These are phyloP conservation scores for Acanthococcus lagerstroemiae DNA, from an alignment of 2,888 invertebrate genomes.

Conservation along the genomic window DNA sequence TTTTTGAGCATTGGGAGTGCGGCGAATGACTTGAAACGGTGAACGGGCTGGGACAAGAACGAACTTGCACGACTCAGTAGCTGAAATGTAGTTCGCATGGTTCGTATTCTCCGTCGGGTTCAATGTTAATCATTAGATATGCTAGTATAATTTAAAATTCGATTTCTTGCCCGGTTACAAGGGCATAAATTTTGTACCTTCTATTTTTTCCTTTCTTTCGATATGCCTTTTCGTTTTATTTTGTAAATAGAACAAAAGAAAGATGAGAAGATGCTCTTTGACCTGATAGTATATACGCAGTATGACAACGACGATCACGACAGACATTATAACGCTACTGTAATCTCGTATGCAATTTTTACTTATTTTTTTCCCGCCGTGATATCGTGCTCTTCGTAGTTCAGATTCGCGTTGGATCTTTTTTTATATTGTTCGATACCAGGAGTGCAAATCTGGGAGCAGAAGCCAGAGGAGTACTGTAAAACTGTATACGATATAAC, in stretches of 20 bases:
- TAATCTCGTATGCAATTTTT: constrained; percentile 26
- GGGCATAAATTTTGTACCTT: constrained; percentile 6
- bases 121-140: background rate
- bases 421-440: too few species aligned
- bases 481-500: too few species aligned
- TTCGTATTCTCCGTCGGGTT: background rate
- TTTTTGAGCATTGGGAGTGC: too few species aligned
- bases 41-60: too few species aligned
- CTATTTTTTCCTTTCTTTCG: background rate
- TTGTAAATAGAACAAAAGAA: constrained; percentile 25
- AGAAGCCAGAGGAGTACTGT: too few species aligned
- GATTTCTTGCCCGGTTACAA: constrained; percentile 15
- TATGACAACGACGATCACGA: constrained; percentile 27
- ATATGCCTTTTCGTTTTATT: background rate
- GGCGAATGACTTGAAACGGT: too few species aligned
- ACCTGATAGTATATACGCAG: constrained; percentile 18
- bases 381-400: constrained; percentile 16
- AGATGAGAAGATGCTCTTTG: constrained; percentile 30
- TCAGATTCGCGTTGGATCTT: background rate
- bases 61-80: too few species aligned
- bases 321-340: constrained; percentile 26
- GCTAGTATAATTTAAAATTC: constrained; percentile 17
- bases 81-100: too few species aligned
- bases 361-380: constrained; percentile 12
- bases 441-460: too few species aligned